Evolutionary conservation across 2,888 invertebrate genomes (phyloP), one percentile per base, ranked within the genome.

Genomic region (Lissonota sp.): DNA sequence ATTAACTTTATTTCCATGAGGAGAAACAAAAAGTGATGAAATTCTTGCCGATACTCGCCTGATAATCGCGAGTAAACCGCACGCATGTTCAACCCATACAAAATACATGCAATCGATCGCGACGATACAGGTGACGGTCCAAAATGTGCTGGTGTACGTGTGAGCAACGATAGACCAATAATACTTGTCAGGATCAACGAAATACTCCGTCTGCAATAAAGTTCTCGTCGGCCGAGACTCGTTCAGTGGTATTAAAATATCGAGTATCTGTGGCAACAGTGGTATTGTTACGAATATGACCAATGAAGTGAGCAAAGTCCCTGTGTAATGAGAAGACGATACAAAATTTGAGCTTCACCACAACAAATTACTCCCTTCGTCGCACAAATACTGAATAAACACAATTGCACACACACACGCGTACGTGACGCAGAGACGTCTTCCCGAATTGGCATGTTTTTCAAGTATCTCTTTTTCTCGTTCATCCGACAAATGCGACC

Each of bases 181-280:
- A 62, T 83, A 57, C 16, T 78, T 39, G 8, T 80, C 58, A 14
- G 44, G 55, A 51, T 80, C 71, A 0, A 83, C 55, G 26, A 72
- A 83, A 60, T 74, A 83, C 40, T 83, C 80, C 0, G 73, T 70
- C 49, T 70, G 40, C 37, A 77, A 80, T 4, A 80, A 66, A 46
- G 62, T 58, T 69, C 71, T 53, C 7, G 49, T 63, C 1, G 64
- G 53, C 1, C 80, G 73, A 6, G 77, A 62, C 8, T 83, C 57
- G 37, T 83, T 83, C 4, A 80, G 51, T 6, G 83, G 83, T 10
- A 12, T 4, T 1, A 80, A 8, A 14, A 71, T 7, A 44, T 83
- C 80, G 49, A 80, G 12, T 37, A 83, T 63, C 46, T 44, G 77
- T 8, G 83, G 80, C 40, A 74, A 46, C 58, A 67, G 14, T 4